phyloP scores from a whole-genome alignment of 2,797 vertebrate species.

The Enteromius viviparus region DNA sequence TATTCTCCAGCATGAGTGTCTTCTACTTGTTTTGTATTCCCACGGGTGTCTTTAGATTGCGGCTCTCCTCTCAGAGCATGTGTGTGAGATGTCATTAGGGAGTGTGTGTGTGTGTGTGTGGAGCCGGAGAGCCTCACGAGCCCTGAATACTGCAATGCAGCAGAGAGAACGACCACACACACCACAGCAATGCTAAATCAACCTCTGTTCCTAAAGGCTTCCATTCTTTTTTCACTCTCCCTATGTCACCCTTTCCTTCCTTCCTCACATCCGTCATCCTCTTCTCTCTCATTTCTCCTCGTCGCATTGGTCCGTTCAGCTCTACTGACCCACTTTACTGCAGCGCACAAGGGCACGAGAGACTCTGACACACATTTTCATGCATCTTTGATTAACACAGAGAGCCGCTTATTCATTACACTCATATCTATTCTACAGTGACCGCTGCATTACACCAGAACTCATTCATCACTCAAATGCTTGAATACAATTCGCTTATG shows the following conservation, averaged over 20 bases:
- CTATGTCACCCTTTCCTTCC: constrained; percentile 31
- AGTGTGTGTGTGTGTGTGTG: background rate
- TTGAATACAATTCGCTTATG: background rate
- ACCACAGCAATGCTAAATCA: constrained; percentile 22
- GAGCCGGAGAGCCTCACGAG: constrained; percentile 18
- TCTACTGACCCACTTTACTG: constrained; percentile 61
- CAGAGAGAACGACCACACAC: constrained; percentile 48
- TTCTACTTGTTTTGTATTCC: constrained; percentile 14
- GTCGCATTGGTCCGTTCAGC: constrained; percentile 29
- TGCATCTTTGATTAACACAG: constrained; percentile 53
- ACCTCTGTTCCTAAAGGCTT: background rate
- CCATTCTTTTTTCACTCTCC: background rate
- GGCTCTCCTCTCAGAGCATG: constrained; percentile 12
- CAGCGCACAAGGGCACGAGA: constrained; percentile 10
- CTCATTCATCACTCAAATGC: constrained; percentile 13
- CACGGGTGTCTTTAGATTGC: constrained; percentile 18
- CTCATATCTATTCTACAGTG: constrained; percentile 45
- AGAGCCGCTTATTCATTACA: constrained; percentile 24
- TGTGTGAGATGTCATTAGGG: constrained; percentile 23
- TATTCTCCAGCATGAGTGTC: background rate
- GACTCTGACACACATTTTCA: constrained; percentile 57
- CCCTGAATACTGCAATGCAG: constrained; percentile 62
- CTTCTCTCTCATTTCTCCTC: constrained; percentile 16
- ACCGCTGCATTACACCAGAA: constrained; percentile 14
- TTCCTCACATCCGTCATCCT: constrained; percentile 12